A percentile compares a stretch with the other conserved stretches of the same genome.
Conservation (phyloP, 2,797 vertebrate genomes). For the Clarias pachynema region DNA sequence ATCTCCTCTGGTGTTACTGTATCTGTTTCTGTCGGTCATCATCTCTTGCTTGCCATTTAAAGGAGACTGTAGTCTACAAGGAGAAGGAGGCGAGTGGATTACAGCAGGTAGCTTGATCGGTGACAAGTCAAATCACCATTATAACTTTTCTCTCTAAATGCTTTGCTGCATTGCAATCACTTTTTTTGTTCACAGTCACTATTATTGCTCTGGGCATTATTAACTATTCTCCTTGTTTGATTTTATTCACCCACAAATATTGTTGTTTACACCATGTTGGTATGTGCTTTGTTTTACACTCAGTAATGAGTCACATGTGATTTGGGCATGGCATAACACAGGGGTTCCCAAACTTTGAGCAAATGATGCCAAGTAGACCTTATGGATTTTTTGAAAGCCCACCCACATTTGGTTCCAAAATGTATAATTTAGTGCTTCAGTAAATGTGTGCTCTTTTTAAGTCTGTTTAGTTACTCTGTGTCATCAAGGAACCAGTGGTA, state of each 20-base stretch:
- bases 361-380: neutral
- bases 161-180: slow-evolving; percentile 16
- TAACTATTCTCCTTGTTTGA: slow-evolving; percentile 54
- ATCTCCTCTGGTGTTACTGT: slow-evolving; percentile 17
- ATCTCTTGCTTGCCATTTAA: slow-evolving; percentile 68
- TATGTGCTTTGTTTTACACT: slow-evolving; percentile 62
- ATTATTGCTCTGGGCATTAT: slow-evolving; percentile 37
- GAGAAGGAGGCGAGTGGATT: slow-evolving; percentile 71
- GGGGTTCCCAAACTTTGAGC: neutral
- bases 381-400: neutral
- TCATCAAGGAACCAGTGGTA: neutral
- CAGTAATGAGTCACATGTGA: slow-evolving; percentile 15
- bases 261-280: slow-evolving; percentile 13
- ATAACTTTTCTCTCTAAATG: slow-evolving; percentile 21
- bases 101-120: slow-evolving; percentile 76
- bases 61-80: slow-evolving; percentile 76
- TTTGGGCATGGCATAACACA: slow-evolving; percentile 24
- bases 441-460: neutral
- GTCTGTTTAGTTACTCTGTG: neutral
- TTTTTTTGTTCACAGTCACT: slow-evolving; percentile 36
- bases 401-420: neutral
- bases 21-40: slow-evolving; percentile 36
- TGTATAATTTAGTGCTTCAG: neutral
- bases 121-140: slow-evolving; percentile 24
- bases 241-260: slow-evolving; percentile 41